A percentile compares a stretch with the other conserved stretches of the same genome.
These are phyloP conservation scores for Tadarida brasiliensis DNA, from an alignment of 2,797 vertebrate genomes.

Conservation along the genomic window DNA sequence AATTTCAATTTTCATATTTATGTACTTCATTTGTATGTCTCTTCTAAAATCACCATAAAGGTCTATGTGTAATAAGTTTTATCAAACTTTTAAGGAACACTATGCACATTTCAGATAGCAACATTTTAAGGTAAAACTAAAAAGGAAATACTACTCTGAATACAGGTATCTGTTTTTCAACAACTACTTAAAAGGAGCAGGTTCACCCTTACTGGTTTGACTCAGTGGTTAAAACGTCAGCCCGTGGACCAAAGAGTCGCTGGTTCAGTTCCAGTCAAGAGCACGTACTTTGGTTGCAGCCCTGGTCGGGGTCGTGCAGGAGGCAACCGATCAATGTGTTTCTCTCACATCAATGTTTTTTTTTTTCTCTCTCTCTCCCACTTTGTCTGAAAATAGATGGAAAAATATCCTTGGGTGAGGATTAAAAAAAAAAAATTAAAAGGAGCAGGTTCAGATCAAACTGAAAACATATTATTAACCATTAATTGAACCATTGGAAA, in stretches of 20 bases:
- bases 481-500: constrained; percentile 83
- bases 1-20: constrained; percentile 64
- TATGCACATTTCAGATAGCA: constrained; percentile 53
- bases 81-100: constrained; percentile 61
- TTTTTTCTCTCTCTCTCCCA: no score
- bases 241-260: no score
- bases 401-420: no score
- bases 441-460: constrained; percentile 81
- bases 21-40: not conserved
- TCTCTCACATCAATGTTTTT: no score
- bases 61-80: constrained; percentile 19
- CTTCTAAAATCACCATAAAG: constrained; percentile 54
- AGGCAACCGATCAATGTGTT: no score
- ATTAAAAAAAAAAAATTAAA: constrained; percentile 62
- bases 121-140: constrained; percentile 68
- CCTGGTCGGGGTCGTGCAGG: no score
- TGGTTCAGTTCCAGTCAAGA: no score
- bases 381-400: no score
- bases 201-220: no score
- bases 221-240: no score
- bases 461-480: constrained; percentile 85
- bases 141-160: constrained; percentile 57
- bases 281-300: no score
- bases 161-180: constrained; percentile 74
- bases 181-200: constrained; percentile 76